Percentiles rank a stretch among this genome's conserved stretches.
Conservation (phyloP, 2,888 invertebrate genomes). For the Folsomia manolachei region DNA sequence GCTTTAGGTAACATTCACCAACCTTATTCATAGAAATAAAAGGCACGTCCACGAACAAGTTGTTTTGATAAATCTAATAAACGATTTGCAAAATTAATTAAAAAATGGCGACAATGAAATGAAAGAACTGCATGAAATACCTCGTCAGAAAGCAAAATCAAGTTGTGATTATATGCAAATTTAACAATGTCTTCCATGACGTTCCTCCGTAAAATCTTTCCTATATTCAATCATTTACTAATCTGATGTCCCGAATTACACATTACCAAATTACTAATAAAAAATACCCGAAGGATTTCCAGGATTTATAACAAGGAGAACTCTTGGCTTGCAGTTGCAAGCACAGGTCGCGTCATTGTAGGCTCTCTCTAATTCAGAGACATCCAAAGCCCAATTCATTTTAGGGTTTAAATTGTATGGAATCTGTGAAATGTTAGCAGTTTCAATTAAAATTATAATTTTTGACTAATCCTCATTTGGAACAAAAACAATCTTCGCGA, state of each 20-base stretch:
- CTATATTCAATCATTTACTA: no score
- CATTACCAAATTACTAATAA: no score
- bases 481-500: no score
- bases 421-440: no score
- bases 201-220: background rate
- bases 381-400: background rate
- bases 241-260: no score
- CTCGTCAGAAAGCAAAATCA: background rate
- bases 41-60: background rate
- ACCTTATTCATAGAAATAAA: background rate
- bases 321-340: background rate
- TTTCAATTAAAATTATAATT: no score
- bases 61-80: slow-evolving; percentile 1
- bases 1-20: no score
- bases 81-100: background rate
- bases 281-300: slow-evolving; percentile 4
- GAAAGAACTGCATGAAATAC: no score
- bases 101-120: background rate
- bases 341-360: background rate
- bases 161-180: background rate
- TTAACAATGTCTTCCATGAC: background rate
- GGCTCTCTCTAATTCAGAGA: background rate
- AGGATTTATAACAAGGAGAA: background rate
- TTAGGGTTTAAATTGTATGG: background rate
- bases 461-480: no score